Percentiles rank a stretch among this genome's conserved stretches.
Evolutionary conservation across 2,797 vertebrate species (phyloP).

Genomic region (Scyliorhinus canicula): DNA sequence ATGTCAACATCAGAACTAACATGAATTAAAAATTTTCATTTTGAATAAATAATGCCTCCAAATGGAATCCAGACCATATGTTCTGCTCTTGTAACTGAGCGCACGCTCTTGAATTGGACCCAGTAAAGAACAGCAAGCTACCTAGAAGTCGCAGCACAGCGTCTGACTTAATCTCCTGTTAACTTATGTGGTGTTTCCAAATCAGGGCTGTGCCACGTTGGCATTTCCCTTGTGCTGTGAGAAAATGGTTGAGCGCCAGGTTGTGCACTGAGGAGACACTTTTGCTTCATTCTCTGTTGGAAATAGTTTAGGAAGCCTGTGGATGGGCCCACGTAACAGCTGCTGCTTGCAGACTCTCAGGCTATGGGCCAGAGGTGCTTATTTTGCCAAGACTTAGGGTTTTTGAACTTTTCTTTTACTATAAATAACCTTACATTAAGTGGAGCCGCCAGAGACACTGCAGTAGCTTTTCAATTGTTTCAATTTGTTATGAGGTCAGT

Average conservation of each 20-base stretch:
- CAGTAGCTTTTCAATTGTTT: not conserved
- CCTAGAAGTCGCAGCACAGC: not conserved
- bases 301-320: not conserved
- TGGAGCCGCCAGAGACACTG: not conserved
- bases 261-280: not conserved
- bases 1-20: not conserved
- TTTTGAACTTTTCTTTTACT: not conserved
- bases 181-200: not conserved
- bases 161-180: not conserved
- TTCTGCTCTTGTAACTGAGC: not conserved
- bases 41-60: conserved; percentile 32
- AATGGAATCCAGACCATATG: conserved; percentile 23
- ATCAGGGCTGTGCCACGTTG: conserved; percentile 31
- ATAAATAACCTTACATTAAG: conserved; percentile 25
- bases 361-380: conserved; percentile 6
- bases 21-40: not conserved
- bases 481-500: conserved; percentile 22
- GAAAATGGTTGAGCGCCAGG: not conserved
- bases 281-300: too few relatives aligned
- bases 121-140: conserved; percentile 25
- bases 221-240: not conserved
- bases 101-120: conserved; percentile 1
- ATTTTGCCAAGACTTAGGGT: not conserved
- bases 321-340: not conserved
- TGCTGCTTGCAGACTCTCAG: conserved; percentile 9